These are phyloP conservation scores for Sinelater perroti DNA, from an alignment of 2,888 invertebrate genomes.

Conservation along the genomic window DNA sequence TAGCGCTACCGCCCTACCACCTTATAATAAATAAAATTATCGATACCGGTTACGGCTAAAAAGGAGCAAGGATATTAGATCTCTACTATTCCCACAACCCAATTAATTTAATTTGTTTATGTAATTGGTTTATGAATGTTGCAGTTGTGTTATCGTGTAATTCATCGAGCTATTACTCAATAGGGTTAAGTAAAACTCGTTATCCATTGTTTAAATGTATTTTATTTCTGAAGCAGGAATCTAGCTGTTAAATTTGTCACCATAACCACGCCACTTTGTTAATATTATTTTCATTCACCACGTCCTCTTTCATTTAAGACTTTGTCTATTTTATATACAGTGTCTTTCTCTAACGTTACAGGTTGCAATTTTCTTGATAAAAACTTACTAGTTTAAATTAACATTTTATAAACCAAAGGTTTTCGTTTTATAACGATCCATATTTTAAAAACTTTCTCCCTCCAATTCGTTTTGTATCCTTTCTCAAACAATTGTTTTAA, in stretches of 20 bases:
- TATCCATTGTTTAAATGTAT: slow-evolving; percentile 14
- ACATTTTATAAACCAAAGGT: slow-evolving; percentile 47
- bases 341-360: slow-evolving; percentile 22
- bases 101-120: slow-evolving; percentile 39
- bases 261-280: slow-evolving; percentile 47
- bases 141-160: slow-evolving; percentile 45
- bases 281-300: slow-evolving; percentile 25
- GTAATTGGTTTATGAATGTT: slow-evolving; percentile 44
- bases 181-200: slow-evolving; percentile 44
- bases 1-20: no score
- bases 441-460: slow-evolving; percentile 45
- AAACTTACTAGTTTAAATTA: no score
- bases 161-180: slow-evolving; percentile 43
- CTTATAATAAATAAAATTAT: slow-evolving; percentile 8
- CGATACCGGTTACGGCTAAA: slow-evolving; percentile 1
- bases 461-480: slow-evolving; percentile 42
- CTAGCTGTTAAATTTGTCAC: slow-evolving; percentile 43
- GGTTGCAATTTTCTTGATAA: slow-evolving; percentile 44
- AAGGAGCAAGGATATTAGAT: slow-evolving; percentile 11
- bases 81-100: slow-evolving; percentile 39
- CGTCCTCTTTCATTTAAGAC: slow-evolving; percentile 34
- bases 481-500: slow-evolving; percentile 42
- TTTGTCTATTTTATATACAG: slow-evolving; percentile 41
- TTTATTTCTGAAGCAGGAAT: slow-evolving; percentile 10
- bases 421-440: slow-evolving; percentile 30